phyloP scores from a whole-genome alignment of 1,140 invertebrate species.

The Trachymyrmex septentrionalis region DNA sequence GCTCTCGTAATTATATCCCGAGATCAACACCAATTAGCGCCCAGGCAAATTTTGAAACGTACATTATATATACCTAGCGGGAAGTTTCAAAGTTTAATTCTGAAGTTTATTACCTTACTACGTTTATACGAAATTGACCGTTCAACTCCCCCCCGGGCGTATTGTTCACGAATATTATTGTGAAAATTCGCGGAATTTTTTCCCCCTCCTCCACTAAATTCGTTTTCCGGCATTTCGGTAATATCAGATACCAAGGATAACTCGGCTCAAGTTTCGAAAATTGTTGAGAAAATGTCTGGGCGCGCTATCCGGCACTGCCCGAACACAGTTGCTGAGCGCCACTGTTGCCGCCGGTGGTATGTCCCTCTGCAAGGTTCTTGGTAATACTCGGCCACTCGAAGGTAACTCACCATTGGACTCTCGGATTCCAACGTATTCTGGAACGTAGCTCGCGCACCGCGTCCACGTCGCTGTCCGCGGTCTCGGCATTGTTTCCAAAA shows the following conservation, averaged over 20 bases:
- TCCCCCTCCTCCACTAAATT: constrained; percentile 8
- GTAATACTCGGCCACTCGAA: constrained; percentile 60
- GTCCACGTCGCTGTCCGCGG: constrained; percentile 49
- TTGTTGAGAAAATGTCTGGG: constrained; percentile 47
- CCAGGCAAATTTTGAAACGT: constrained; percentile 17
- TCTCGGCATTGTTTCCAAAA: constrained; percentile 61
- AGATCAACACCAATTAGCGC: constrained; percentile 50
- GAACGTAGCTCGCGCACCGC: constrained; percentile 46
- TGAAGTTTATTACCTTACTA: constrained; percentile 48
- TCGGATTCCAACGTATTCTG: constrained; percentile 49
- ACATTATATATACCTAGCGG: constrained; percentile 20
- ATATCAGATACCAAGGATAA: constrained; percentile 62
- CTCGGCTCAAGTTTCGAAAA: constrained; percentile 57
- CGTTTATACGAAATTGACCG: constrained; percentile 21
- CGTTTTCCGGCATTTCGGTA: constrained; percentile 47
- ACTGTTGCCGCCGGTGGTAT: constrained; percentile 51
- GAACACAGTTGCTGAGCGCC: not conserved
- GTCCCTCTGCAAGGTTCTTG: constrained; percentile 51
- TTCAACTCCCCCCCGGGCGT: not conserved
- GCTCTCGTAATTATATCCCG: constrained; percentile 35
- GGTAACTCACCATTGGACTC: constrained; percentile 63
- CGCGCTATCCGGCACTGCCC: not conserved
- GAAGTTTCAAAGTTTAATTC: constrained; percentile 38
- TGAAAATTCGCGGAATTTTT: constrained; percentile 45
- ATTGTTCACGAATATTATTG: constrained; percentile 8